Evolutionary conservation across 2,797 vertebrate genomes (phyloP).

Genomic region (Aldrovandia affinis): DNA sequence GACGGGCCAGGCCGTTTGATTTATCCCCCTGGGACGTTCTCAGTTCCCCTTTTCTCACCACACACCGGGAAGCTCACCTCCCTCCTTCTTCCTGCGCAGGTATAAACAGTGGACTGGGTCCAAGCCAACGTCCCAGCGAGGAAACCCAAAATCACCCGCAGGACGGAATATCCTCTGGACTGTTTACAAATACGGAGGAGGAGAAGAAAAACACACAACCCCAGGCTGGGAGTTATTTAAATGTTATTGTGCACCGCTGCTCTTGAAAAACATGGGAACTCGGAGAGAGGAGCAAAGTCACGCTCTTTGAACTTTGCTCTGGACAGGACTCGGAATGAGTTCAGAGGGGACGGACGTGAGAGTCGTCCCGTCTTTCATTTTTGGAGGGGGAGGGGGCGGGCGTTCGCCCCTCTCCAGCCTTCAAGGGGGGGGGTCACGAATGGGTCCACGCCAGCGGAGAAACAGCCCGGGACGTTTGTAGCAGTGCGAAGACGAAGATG

Average conservation of each 20-base stretch:
- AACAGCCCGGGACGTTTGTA: conserved; percentile 64
- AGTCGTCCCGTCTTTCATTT: background rate
- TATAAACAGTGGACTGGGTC: conserved; percentile 67
- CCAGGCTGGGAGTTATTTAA: conserved; percentile 81
- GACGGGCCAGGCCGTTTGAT: background rate
- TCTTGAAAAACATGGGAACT: conserved; percentile 91
- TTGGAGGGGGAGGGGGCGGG: background rate
- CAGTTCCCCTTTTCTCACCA: conserved; percentile 2
- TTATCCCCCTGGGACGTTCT: background rate
- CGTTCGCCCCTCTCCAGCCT: background rate
- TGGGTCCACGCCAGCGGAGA: background rate
- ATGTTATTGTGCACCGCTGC: conserved; percentile 87
- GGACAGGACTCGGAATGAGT: background rate
- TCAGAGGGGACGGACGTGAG: background rate
- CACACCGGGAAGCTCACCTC: conserved; percentile 3
- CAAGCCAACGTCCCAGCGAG: conserved; percentile 32
- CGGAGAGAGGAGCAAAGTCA: conserved; percentile 76
- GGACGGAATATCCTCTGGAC: conserved; percentile 85
- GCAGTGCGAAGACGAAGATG: background rate
- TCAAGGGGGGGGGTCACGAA: background rate
- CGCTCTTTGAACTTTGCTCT: conserved; percentile 65
- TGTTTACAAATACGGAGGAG: conserved; percentile 91
- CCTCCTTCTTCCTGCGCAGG: conserved; percentile 54
- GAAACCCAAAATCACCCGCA: conserved; percentile 66
- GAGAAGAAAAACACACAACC: no score